A percentile compares a stretch with the other conserved stretches of the same genome.
These are phyloP conservation scores for Salvelinus sp. DNA, from an alignment of 2,113 vertebrate species.

Conservation along the genomic window DNA sequence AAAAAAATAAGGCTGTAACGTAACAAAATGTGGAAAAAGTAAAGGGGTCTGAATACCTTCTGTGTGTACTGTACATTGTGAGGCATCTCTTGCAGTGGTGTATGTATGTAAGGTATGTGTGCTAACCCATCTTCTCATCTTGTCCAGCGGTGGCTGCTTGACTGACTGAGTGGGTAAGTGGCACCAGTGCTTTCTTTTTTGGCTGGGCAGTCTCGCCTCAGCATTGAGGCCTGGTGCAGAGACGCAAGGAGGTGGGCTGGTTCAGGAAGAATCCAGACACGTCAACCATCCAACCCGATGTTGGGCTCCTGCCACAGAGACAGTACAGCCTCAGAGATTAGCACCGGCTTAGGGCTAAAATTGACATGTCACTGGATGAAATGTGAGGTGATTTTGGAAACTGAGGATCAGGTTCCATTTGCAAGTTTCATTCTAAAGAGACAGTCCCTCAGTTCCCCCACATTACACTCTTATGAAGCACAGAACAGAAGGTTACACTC, in stretches of 20 bases:
- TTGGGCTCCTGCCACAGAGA: slow-evolving; percentile 58
- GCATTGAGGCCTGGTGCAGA: slow-evolving; percentile 69
- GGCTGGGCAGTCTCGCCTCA: slow-evolving; percentile 69
- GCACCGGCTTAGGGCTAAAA: background rate
- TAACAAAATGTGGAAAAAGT: too few species aligned
- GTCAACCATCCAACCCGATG: slow-evolving; percentile 56
- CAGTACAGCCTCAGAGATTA: slow-evolving; percentile 75
- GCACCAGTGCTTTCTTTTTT: slow-evolving; percentile 75
- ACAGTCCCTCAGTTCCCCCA: background rate
- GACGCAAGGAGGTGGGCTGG: slow-evolving; percentile 77
- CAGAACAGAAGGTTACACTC: too few species aligned
- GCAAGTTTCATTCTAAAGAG: background rate
- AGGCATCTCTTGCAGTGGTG: background rate
- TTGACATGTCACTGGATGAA: background rate
- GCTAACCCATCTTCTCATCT: background rate
- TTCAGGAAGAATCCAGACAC: slow-evolving; percentile 68
- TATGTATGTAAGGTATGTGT: background rate
- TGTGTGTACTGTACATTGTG: background rate
- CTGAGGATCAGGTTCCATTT: too few species aligned
- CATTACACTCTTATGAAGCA: background rate
- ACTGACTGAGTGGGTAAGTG: slow-evolving; percentile 65
- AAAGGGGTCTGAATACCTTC: background rate
- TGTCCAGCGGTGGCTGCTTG: slow-evolving; percentile 64
- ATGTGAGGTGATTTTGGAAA: background rate
- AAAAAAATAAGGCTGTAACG: too few species aligned